Conservation (phyloP, 2,797 vertebrate genomes). For the Myiotriccus ornatus region DNA sequence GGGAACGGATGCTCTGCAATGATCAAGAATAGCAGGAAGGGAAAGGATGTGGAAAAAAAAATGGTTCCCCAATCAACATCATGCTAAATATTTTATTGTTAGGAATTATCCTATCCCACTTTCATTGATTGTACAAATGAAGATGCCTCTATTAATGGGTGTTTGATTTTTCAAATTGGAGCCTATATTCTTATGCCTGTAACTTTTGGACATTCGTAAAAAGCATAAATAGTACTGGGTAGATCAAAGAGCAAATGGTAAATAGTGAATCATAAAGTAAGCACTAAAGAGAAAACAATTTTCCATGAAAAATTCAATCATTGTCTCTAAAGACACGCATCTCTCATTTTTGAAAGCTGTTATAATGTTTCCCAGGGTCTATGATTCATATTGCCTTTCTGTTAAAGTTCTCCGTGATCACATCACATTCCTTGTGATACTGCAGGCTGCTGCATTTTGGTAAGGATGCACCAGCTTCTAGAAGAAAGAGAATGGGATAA, state of each 20-base stretch:
- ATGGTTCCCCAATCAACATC: rapidly evolving
- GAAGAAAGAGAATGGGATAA: neutral
- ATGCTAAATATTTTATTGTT: neutral
- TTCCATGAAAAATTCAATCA: neutral
- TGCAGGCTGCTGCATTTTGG: neutral
- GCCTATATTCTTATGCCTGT: neutral
- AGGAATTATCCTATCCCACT: neutral
- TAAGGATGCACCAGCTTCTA: neutral
- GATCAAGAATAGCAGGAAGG: neutral
- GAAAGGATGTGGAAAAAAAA: neutral
- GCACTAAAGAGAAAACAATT: neutral
- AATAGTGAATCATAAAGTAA: neutral
- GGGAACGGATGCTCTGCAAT: neutral
- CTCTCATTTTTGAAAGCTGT: neutral
- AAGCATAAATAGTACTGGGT: neutral
- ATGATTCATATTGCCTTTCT: neutral
- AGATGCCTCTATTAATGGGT: neutral
- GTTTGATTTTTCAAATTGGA: neutral
- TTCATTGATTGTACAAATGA: neutral
- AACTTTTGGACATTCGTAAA: neutral
- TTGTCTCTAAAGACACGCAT: neutral
- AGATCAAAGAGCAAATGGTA: neutral
- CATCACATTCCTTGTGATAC: neutral
- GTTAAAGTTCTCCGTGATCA: neutral
- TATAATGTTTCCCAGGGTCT: neutral